Conservation (phyloP, 2,797 vertebrate genomes). For the Fratercula arctica region DNA sequence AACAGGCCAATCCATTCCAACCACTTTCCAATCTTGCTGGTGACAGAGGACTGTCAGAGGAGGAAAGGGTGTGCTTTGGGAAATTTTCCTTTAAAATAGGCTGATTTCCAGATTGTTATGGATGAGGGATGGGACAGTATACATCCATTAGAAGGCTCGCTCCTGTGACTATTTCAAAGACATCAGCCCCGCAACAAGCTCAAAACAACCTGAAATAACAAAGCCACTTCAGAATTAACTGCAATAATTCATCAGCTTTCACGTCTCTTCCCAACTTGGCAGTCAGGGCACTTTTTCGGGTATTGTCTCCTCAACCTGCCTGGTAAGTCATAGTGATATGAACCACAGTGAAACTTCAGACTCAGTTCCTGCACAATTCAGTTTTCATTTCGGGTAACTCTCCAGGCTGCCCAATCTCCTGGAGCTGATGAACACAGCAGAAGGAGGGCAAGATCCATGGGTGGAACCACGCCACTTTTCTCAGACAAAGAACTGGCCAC, state of each 20-base stretch:
- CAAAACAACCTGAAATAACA: not conserved
- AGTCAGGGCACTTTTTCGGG: not conserved
- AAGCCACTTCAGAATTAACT: not conserved
- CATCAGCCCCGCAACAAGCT: not conserved
- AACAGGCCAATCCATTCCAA: not conserved
- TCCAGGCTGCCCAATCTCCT: not conserved
- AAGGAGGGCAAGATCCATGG: not conserved
- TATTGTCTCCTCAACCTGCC: not conserved
- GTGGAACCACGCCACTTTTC: not conserved
- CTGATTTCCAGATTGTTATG: not conserved
- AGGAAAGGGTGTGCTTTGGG: not conserved
- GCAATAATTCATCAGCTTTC: not conserved
- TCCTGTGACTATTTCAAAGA: not conserved
- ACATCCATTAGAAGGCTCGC: not conserved
- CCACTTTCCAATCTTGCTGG: not conserved
- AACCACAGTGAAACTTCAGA: not conserved
- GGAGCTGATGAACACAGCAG: not conserved
- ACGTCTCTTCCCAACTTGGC: not conserved
- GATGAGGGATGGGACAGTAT: not conserved
- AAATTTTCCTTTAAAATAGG: not conserved
- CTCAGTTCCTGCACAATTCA: not conserved
- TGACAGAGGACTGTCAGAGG: not conserved
- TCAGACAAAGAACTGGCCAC: constrained; percentile 42
- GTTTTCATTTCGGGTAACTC: not conserved
- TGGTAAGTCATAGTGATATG: not conserved